These are phyloP conservation scores for Tragelaphus imberbis DNA, from an alignment of 2,113 vertebrate species.

Conservation along the genomic window DNA sequence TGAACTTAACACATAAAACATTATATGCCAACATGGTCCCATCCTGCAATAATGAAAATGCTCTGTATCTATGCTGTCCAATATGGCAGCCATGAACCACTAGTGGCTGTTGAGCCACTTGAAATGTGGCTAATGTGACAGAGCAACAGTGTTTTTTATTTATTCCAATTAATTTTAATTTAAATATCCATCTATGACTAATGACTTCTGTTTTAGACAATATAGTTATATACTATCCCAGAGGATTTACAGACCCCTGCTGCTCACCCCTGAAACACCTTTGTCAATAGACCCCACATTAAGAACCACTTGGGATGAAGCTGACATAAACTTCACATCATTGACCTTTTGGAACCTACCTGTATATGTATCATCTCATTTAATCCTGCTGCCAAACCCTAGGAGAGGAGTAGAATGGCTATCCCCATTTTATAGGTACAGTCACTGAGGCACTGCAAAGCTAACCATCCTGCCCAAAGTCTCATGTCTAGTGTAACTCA, in stretches of 20 bases:
- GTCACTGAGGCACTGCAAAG: not conserved
- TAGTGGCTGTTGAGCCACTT: not conserved
- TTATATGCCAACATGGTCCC: not conserved
- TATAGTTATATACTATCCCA: not conserved
- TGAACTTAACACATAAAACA: not conserved
- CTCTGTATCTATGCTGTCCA: not conserved
- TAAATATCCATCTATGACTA: not conserved
- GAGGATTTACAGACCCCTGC: not conserved
- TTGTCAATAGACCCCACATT: not conserved
- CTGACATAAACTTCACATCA: not conserved
- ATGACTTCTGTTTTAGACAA: not conserved
- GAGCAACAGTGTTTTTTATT: not conserved
- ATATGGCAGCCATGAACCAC: not conserved
- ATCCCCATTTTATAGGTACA: not conserved
- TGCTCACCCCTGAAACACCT: not conserved
- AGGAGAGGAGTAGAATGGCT: not conserved
- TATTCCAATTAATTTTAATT: not conserved
- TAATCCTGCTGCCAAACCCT: not conserved
- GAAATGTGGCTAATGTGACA: not conserved
- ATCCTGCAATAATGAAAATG: not conserved
- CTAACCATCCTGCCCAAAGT: not conserved
- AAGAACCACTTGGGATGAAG: not conserved
- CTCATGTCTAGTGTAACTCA: not conserved
- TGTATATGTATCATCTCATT: not conserved
- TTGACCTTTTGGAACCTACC: not conserved